Conservation (phyloP, 2,888 invertebrate genomes). For the Priocnemis perturbator region DNA sequence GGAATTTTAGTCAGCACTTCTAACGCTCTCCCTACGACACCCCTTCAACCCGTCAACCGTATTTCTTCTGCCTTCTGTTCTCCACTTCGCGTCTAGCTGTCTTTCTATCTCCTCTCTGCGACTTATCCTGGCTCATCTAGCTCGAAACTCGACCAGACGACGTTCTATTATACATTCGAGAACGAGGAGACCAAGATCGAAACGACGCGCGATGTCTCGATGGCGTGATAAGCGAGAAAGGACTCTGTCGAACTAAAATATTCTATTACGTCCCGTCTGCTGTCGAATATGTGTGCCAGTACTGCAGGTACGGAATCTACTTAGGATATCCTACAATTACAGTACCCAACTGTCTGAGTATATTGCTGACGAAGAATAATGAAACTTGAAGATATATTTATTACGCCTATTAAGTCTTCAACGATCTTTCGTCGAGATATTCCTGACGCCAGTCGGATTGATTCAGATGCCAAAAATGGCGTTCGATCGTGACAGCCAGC, state of each 20-base stretch:
- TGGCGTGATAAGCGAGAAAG: no score
- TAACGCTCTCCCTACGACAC: not conserved
- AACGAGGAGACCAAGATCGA: no score
- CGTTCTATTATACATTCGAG: no score
- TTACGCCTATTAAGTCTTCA: constrained; percentile 16
- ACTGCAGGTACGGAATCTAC: no score
- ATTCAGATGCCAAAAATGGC: constrained; percentile 39
- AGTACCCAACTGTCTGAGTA: no score
- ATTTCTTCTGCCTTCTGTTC: not conserved
- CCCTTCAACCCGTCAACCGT: not conserved
- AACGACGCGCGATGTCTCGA: no score
- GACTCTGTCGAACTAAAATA: not conserved
- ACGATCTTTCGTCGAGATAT: constrained; percentile 33
- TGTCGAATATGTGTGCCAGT: not conserved
- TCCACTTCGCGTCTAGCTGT: not conserved
- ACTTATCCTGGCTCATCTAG: no score
- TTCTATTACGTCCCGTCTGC: not conserved
- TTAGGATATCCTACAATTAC: no score
- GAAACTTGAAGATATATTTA: constrained; percentile 8
- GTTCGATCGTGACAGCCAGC: constrained; percentile 25
- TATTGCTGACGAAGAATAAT: no score
- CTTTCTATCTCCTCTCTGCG: no score
- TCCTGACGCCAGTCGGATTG: constrained; percentile 27
- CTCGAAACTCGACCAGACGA: no score
- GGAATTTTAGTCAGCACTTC: not conserved